Percentiles rank a stretch among this genome's conserved stretches.
Conservation (phyloP, 35 echinoderm and acorn worm genomes). For the Holothuria glaberrima region DNA sequence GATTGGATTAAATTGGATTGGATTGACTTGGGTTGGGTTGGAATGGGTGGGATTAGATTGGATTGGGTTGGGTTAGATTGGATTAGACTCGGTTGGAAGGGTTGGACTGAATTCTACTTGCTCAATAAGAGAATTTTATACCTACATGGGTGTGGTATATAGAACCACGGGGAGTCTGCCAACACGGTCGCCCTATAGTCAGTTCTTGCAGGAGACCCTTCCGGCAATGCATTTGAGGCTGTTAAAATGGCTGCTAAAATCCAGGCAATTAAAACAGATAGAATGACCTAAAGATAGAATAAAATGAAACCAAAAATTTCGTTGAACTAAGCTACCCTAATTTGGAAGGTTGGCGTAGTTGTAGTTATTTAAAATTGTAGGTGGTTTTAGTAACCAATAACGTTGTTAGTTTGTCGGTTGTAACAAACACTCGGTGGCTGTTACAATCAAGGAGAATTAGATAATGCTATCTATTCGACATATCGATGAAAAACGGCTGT, state of each 20-base stretch:
- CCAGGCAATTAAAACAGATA: constrained; percentile 79
- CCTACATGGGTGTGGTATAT: constrained; percentile 87
- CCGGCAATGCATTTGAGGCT: constrained; percentile 63
- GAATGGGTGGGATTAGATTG: background rate
- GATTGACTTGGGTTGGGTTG: background rate
- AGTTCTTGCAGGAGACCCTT: constrained; percentile 81
- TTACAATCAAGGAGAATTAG: too few species aligned
- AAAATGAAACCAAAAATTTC: background rate
- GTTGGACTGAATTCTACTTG: background rate
- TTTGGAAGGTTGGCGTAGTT: too few species aligned
- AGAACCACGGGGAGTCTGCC: constrained; percentile 73
- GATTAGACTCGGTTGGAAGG: background rate
- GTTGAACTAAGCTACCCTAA: too few species aligned
- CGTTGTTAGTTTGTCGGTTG: too few species aligned
- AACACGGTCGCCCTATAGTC: constrained; percentile 66
- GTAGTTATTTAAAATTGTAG: too few species aligned
- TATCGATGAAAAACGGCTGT: too few species aligned
- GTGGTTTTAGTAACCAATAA: too few species aligned
- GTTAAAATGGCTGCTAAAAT: constrained; percentile 75
- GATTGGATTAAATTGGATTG: background rate
- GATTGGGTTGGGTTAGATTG: background rate
- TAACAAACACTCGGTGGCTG: too few species aligned
- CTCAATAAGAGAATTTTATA: background rate
- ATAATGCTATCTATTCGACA: too few species aligned
- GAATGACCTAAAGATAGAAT: constrained; percentile 65